phyloP scores from a whole-genome alignment of 2,113 vertebrate species.

The Poicephalus meyeri region DNA sequence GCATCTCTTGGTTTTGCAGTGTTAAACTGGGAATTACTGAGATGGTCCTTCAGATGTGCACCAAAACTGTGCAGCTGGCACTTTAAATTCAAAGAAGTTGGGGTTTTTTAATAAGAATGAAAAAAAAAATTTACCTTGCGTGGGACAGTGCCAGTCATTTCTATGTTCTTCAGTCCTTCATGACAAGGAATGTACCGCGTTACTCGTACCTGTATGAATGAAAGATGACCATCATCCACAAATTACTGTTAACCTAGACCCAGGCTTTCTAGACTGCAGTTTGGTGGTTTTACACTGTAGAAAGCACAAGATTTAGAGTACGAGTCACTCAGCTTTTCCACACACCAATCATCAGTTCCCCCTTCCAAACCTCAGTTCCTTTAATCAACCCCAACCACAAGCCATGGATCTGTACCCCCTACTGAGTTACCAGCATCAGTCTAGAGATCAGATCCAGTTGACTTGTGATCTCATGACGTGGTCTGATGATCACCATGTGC shows the following conservation, averaged over 20 bases:
- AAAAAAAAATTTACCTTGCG: neutral
- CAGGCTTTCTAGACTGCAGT: neutral
- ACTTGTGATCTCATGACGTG: neutral
- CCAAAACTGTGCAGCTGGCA: neutral
- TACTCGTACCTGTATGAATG: neutral
- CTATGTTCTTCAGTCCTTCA: neutral
- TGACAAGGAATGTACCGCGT: neutral
- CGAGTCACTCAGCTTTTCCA: neutral
- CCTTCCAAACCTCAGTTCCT: slow-evolving; percentile 26
- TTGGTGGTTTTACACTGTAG: neutral
- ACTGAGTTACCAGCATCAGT: neutral
- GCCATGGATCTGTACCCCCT: neutral
- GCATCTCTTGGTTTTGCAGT: neutral
- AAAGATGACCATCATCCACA: slow-evolving; percentile 1
- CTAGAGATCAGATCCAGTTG: neutral
- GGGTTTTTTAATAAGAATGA: neutral
- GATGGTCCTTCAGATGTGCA: neutral
- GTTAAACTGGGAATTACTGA: neutral
- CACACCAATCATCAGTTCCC: neutral
- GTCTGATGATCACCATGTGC: neutral
- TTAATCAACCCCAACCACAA: neutral
- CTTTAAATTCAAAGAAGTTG: neutral
- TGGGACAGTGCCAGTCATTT: neutral
- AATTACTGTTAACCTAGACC: neutral
- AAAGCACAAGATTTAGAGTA: neutral